Base-by-base conservation (phyloP, 2,797 vertebrate species). In the Helostoma temminkii region DNA sequence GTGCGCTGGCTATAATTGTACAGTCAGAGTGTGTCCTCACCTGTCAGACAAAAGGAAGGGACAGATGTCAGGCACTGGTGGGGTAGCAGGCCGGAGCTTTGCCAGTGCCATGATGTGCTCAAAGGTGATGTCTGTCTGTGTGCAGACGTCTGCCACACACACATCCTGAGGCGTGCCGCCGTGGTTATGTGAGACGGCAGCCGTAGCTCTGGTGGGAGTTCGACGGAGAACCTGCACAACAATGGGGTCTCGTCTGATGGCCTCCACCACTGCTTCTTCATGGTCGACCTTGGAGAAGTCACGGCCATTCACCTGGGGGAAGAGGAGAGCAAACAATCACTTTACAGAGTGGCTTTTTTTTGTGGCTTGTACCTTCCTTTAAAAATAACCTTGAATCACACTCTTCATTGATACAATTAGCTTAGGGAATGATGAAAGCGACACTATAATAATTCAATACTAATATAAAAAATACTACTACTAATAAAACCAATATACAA, bases 121-220 rank as follows among this genome's bases (percentile, higher is more conserved):
- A 0, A 99, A 98, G 37, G 97, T 98, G 90, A 99, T 98, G 90
- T 99, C 97, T 0, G 98, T 99, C 86, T 99, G 98, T 2, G 98
- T 99, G 92, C 96, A 96, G 58, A 95, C 96, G 18, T 99, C 94
- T 71, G 88, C 92, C 73, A 97, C 91, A 5, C 76, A 94, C 56
- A 93, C 89, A 52, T 97, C 96, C 26, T 95, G 94, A 19, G 82
- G 42, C 0, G 77, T 41, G 16, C 80, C 71, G 3, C 84, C 76
- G n/a, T 91, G 92, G 66, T 66, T 78, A 57, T 90, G 93, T 41
- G 81, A 78, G 0, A 81, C 84, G 1, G 92, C 14, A 0, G 58
- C 65, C 0, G 58, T 9, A 24, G 81, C 86, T 48, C 82, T 85
- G 26, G 91, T 15, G 1, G 96, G 95, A 0, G 93, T 93, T 72